phyloP scores from a whole-genome alignment of 2,888 invertebrate species.

The Caenorhabditis imperialis region DNA sequence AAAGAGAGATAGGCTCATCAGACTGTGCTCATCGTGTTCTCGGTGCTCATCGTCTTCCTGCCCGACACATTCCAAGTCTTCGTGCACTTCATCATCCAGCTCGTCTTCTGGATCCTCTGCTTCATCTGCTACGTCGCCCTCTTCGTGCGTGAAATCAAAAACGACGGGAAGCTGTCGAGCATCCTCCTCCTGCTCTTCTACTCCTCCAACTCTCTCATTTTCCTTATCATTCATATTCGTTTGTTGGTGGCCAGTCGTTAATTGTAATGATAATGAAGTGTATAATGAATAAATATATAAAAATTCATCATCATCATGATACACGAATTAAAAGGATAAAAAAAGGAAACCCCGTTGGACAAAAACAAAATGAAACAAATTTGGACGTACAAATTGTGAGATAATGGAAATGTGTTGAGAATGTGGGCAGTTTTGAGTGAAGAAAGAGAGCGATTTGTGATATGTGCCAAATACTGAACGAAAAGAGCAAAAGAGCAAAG shows the following conservation, averaged over 20 bases:
- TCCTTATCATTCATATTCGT: slow-evolving; percentile 8
- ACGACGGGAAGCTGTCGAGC: not conserved
- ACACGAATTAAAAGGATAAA: slow-evolving; percentile 1
- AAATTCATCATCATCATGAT: too few species aligned
- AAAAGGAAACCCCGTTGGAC: slow-evolving; percentile 14
- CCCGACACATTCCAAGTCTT: slow-evolving; percentile 20
- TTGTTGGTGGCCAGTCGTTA: slow-evolving; percentile 7
- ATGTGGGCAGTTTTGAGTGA: slow-evolving; percentile 15
- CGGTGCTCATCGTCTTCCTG: slow-evolving; percentile 16
- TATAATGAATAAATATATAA: not conserved
- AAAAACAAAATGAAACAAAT: slow-evolving; percentile 3
- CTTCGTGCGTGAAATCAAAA: slow-evolving; percentile 1
- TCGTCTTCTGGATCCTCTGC: slow-evolving; percentile 15
- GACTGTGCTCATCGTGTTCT: slow-evolving; percentile 23
- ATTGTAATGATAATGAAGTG: not conserved
- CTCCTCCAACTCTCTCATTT: slow-evolving; percentile 2
- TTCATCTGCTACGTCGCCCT: slow-evolving; percentile 1
- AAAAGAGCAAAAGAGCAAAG: slow-evolving; percentile 14
- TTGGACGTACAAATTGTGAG: slow-evolving; percentile 19
- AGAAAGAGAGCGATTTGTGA: slow-evolving; percentile 3
- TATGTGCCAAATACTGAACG: slow-evolving; percentile 14
- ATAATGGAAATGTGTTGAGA: slow-evolving; percentile 4
- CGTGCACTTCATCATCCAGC: slow-evolving; percentile 19
- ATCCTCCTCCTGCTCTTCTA: slow-evolving; percentile 15
- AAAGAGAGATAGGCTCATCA: too few species aligned